Evolutionary conservation across 2,797 vertebrate genomes (phyloP).

Genomic region (Phoxinus dragarum): DNA sequence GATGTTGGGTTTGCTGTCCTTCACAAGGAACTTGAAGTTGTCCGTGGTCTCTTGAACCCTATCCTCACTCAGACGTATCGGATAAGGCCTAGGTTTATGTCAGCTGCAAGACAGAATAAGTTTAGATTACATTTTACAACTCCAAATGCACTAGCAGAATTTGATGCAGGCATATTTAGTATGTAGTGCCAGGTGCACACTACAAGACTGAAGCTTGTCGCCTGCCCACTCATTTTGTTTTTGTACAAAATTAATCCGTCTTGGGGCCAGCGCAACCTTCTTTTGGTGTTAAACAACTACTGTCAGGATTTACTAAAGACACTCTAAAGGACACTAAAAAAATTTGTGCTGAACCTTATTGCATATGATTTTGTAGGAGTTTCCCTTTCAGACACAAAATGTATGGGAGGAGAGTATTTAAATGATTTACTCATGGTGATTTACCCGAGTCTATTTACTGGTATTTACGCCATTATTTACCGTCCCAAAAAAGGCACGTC

Average conservation of each 20-base stretch:
- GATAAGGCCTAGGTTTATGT: conserved; percentile 92
- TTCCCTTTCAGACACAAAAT: no score
- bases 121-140: neutral
- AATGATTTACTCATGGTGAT: no score
- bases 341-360: no score
- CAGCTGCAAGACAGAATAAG: conserved; percentile 75
- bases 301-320: no score
- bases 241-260: neutral
- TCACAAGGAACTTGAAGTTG: conserved; percentile 94
- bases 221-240: neutral
- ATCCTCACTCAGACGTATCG: conserved; percentile 86
- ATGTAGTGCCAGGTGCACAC: neutral
- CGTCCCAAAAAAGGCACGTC: no score
- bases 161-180: neutral
- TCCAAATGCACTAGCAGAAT: neutral
- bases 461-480: no score
- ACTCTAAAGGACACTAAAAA: no score
- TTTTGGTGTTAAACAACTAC: no score
- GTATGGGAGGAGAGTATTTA: no score
- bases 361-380: no score
- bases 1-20: conserved; percentile 92
- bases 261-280: neutral
- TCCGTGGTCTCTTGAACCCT: conserved; percentile 85
- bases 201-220: neutral
- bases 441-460: no score